Evolutionary conservation across 2,797 vertebrate genomes (phyloP).

Genomic region (Pipistrellus pipistrellus): DNA sequence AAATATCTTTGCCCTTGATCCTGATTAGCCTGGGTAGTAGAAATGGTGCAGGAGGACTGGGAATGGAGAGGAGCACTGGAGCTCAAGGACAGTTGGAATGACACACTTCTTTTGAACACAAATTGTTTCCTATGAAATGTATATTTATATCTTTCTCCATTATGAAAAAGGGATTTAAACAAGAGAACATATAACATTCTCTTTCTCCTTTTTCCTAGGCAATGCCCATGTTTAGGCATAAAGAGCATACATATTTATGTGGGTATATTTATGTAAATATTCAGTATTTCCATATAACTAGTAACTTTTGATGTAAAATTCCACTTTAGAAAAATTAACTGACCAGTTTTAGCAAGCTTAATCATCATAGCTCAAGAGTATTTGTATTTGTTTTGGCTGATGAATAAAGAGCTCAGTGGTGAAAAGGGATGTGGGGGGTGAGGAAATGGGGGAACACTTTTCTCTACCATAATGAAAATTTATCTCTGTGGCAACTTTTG

Average conservation of each 20-base stretch:
- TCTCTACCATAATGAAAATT: slow-evolving; percentile 63
- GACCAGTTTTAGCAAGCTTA: neutral
- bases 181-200: neutral
- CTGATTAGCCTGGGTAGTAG: neutral
- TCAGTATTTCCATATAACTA: slow-evolving; percentile 25
- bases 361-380: neutral
- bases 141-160: neutral
- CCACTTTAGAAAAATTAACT: slow-evolving; percentile 18
- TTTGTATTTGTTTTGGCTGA: slow-evolving; percentile 49
- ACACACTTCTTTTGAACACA: neutral
- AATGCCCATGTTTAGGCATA: neutral
- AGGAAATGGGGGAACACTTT: neutral
- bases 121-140: neutral
- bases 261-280: neutral
- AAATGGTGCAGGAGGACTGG: neutral
- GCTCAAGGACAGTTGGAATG: neutral
- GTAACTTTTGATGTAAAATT: slow-evolving; percentile 24
- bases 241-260: neutral
- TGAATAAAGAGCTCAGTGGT: neutral
- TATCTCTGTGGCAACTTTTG: slow-evolving; percentile 59
- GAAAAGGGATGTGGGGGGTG: neutral
- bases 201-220: neutral
- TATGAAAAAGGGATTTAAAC: slow-evolving; percentile 29
- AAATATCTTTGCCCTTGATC: neutral
- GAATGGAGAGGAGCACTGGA: neutral